phyloP scores from a whole-genome alignment of 2,888 invertebrate genomes.

The Cerastis rubricosa region DNA sequence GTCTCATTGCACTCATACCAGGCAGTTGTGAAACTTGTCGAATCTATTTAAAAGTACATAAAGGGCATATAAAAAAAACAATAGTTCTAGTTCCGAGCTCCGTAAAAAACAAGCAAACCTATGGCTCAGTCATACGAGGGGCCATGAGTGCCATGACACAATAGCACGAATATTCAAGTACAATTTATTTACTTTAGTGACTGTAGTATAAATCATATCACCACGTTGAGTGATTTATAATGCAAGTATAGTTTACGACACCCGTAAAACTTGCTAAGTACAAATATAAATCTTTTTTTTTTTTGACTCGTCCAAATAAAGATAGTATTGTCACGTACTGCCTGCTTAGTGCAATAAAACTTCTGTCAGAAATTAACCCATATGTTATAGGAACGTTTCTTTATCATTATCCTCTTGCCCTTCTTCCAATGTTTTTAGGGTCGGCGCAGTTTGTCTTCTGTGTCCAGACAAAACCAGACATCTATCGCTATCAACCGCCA shows the following conservation, averaged over 20 bases:
- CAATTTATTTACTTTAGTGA: neutral
- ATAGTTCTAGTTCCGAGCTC: neutral
- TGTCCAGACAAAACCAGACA: too few species aligned
- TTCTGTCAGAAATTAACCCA: neutral
- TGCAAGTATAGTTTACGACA: neutral
- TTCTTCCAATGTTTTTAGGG: neutral
- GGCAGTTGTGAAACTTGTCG: too few species aligned
- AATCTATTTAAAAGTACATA: too few species aligned
- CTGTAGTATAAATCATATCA: constrained; percentile 2
- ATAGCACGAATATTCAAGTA: neutral
- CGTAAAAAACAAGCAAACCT: neutral
- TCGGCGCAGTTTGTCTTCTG: neutral
- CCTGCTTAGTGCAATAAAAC: neutral
- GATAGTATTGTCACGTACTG: neutral
- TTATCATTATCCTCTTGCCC: neutral
- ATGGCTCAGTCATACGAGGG: neutral
- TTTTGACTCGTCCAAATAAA: constrained; percentile 7
- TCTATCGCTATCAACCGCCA: neutral
- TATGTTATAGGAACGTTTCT: neutral
- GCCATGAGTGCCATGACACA: neutral
- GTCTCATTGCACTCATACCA: too few species aligned
- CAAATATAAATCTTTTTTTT: constrained; percentile 26
- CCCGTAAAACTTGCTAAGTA: neutral
- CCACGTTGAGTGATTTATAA: neutral
- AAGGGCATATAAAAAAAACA: neutral